phyloP scores from a whole-genome alignment of 2,797 vertebrate species.

The Halcyon smyrnensis region DNA sequence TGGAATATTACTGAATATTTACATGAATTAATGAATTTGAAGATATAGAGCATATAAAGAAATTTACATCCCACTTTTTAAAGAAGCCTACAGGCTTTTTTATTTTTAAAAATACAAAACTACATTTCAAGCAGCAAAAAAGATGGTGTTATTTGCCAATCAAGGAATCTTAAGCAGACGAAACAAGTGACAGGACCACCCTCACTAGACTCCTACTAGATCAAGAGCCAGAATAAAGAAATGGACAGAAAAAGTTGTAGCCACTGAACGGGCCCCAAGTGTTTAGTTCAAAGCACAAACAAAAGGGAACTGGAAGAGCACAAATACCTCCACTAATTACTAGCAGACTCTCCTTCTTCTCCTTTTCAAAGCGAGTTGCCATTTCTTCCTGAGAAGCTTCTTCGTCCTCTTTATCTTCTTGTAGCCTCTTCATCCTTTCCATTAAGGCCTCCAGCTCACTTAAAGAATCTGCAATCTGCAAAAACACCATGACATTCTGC shows the following conservation, averaged over 20 bases:
- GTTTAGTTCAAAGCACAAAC: background rate
- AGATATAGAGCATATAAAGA: background rate
- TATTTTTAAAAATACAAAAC: background rate
- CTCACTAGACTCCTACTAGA: background rate
- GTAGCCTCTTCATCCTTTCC: constrained; percentile 86
- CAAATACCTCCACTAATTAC: constrained; percentile 83
- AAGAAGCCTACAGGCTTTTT: background rate
- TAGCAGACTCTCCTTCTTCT: constrained; percentile 86
- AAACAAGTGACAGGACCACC: background rate
- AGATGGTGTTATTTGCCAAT: background rate
- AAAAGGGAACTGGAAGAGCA: background rate
- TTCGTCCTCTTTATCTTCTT: constrained; percentile 83
- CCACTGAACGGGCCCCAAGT: background rate
- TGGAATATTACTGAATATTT: background rate
- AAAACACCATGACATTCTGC: constrained; percentile 49
- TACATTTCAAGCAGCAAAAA: background rate
- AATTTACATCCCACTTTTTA: background rate
- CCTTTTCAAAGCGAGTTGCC: constrained; percentile 86
- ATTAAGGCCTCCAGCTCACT: constrained; percentile 86
- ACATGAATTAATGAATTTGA: background rate
- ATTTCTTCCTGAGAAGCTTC: constrained; percentile 86
- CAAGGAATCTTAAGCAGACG: background rate
- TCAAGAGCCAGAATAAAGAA: background rate
- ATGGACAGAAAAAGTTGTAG: background rate
- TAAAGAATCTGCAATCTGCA: constrained; percentile 82